Evolutionary conservation across 2,113 vertebrate genomes (phyloP), one percentile per base, ranked within the genome.

Genomic region (Nipponia nippon): DNA sequence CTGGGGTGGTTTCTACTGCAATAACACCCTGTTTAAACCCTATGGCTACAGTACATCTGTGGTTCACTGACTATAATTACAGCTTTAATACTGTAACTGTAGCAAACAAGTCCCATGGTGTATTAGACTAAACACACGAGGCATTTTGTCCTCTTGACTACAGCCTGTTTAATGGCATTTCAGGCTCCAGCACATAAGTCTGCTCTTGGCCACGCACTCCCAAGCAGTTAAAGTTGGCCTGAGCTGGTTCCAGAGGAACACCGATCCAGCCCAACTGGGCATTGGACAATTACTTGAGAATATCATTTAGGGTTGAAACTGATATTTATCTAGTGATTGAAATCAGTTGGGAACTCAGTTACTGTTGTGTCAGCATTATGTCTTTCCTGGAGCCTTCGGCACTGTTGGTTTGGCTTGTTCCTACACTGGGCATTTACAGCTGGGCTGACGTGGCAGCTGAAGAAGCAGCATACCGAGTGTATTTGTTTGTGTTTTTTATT

Each of bases 321-420:
- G 97, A 97, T 98, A 97, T 96, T 98, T 98, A 98, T 98, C 98
- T 97, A 91, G 97, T 98, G 98, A 98, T 98, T 98, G 94, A 97
- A 98, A 98, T 99, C 97, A 97, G 96, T 97, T 96, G 97, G 97
- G 97, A 97, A 94, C 86, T 53, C 90, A 73, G 96, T 88, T 87
- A 96, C 94, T 97, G 97, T 98, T 86, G 72, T 96, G 97, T 98
- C 98, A 98, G 97, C 98, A 94, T 95, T 97, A 92, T 97, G 95
- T 83, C 96, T 97, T 94, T 97, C 97, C 97, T 97, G 90, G 91
- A 96, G 94, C 87, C 98, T 92, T 76, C 92, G 6, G 94, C 67
- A 90, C 89, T 86, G 77, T 93, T 90, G 97, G 96, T 96, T 96
- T 97, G 98, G 98, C 96, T 96, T 47, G 49, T 80, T 89, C 78